Base-by-base conservation (phyloP, 2,797 vertebrate genomes). In the Strix occidentalis region DNA sequence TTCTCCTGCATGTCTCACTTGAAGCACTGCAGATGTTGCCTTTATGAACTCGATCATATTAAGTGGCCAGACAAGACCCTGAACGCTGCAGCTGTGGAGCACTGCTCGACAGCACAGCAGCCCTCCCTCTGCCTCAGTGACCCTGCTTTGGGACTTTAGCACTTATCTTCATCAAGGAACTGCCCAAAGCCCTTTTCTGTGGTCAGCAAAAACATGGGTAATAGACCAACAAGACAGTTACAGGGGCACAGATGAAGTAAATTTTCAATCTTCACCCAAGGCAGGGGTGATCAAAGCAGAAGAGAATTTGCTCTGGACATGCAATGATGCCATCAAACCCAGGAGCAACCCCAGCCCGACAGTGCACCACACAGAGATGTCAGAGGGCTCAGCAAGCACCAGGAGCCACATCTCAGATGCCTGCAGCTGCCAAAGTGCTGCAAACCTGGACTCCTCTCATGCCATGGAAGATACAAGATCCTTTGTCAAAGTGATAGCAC, bases 1-100 rank as follows among this genome's bases (percentile, higher is more conserved):
- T 17, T 23, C 46, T 51, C 16, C 45, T 43, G 33, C 16, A 2
- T 0, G 2, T 57, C 51, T 60, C 33, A 11, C 45, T 5, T 11
- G 65, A 53, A 48, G 43, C 28, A 0, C 0, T 24, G 51, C 48
- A 87, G 75, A 20, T 18, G 11, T 7, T 18, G 25, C 31, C 51
- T 54, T 41, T 70, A 21, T 1, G 1, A 84, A 33, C 11, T 56
- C 3, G 0, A 11, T 56, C 23, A 2, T 18, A 6, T 10, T 19
- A 39, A 39, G n/a, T 5, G 19, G 9, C 5, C 2, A 37, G 10
- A 57, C 0, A 0, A 65, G 37, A 45, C 23, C 10, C 66, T 28
- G 53, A 66, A 14, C 17, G 2, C 20, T 4, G 5, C 54, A 64
- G 60, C 53, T 20, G 1, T 5, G 33, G 35, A 69, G 33, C n/a